Conservation (phyloP, 2,113 vertebrate species). For the Orycteropus afer region DNA sequence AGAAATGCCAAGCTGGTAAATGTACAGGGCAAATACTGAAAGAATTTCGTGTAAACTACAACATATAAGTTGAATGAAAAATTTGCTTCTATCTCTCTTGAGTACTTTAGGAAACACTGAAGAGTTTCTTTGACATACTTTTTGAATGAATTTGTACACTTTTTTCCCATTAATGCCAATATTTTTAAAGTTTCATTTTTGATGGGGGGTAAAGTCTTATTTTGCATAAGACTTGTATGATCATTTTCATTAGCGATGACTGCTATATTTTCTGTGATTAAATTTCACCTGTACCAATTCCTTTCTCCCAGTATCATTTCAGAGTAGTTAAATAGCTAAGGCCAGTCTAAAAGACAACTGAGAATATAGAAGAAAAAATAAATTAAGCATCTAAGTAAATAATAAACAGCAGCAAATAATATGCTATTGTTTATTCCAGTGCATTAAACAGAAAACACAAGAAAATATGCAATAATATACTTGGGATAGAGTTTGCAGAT, state of each 20-base stretch:
- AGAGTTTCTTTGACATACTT: not conserved
- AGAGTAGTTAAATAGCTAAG: not conserved
- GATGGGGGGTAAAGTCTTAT: not conserved
- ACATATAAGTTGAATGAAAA: not conserved
- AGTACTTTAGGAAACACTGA: not conserved
- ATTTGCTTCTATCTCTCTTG: not conserved
- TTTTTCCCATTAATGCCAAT: not conserved
- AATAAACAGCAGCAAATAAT: not conserved
- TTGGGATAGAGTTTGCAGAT: not conserved
- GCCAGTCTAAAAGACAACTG: not conserved
- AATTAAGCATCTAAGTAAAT: not conserved
- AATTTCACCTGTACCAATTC: not conserved
- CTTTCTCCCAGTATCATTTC: not conserved
- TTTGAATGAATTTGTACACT: not conserved
- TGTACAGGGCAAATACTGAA: not conserved
- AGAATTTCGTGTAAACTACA: not conserved
- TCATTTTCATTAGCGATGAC: conserved; percentile 12
- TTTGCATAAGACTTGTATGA: not conserved
- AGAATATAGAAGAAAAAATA: not conserved
- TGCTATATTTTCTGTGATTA: conserved; percentile 22
- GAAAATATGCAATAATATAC: not conserved
- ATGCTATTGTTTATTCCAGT: not conserved
- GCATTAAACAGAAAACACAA: not conserved
- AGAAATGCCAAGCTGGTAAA: too few relatives aligned
- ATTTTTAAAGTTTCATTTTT: conserved; percentile 29